Base-by-base conservation (phyloP, 2,113 vertebrate species). In the Todiramphus chloris region DNA sequence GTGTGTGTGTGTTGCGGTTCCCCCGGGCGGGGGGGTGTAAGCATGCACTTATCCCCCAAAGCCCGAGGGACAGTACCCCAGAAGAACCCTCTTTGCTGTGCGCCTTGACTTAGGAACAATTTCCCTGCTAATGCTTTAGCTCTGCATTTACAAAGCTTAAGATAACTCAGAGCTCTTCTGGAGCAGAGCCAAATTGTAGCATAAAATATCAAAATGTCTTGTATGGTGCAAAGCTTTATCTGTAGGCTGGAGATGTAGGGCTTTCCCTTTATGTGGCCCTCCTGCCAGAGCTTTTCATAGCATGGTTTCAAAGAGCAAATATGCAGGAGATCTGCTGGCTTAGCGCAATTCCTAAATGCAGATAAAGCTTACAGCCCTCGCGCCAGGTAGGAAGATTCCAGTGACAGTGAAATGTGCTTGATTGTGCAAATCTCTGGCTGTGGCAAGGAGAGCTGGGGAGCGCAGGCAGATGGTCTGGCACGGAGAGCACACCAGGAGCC, bases 91-190 rank as follows among this genome's bases (percentile, higher is more conserved):
- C 79, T 89, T 53, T 82, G 55, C 94, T 11, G 7, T 10, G 43
- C 0, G 6, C 66, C 58, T 50, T 86, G 91, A 85, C 72, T 93
- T 83, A 92, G 81, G 89, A 92, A 15, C 94, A 30, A 85, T 90
- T 96, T 85, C 85, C 83, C 28, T 11, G 46, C 88, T 96, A 91
- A 96, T 95, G 94, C 94, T 88, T 91, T 43, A 87, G 86, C 93
- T 88, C 83, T 87, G 92, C 94, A 87, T 94, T 94, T 96, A 77
- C 8, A 69, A 82, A 95, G 97, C 97, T 97, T 97, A 98, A 97
- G 94, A 87, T 89, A 96, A 94, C 93, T 94, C 83, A 33, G 63
- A 95, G 93, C 94, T 96, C 93, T 87, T 77, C 94, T 72, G 89
- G 93, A 91, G 73, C 87, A 55, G 19, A 17, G 75, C 95, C 96